Evolutionary conservation across 1,140 invertebrate genomes (phyloP), one percentile per base, ranked within the genome.

Genomic region (Pogonomyrmex barbatus): DNA sequence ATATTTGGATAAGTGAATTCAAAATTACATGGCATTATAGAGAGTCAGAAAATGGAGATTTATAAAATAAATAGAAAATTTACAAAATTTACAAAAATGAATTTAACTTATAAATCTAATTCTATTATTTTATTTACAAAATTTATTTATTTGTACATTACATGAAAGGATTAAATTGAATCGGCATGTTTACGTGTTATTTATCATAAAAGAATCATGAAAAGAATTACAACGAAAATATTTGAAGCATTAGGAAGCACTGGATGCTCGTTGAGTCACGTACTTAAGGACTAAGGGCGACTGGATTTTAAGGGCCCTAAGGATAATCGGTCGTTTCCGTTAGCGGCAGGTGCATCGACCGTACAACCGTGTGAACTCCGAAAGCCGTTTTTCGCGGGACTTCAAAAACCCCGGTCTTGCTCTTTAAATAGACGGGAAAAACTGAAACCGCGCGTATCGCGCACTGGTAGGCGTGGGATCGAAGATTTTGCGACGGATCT

Each of bases 311-410:
- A 90, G 65, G 77, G 65, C 14, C 50, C 47, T 47, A 77, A 9
- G 36, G 65, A 58, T 90, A 90, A 90, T 90, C 77, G 86, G 54
- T 73, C 63, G 88, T 78, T 90, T 90, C 89, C 89, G 86, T 85
- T 78, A 62, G 73, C 71, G 67, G 78, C 89, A 90, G 89, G 82
- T 90, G 89, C 77, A 54, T 52, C 71, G 47, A 36, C 24, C 45
- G 68, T 56, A 88, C 42, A 62, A 42, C 17, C 73, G 67, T 62
- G 56, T 87, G 78, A 89, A 85, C 71, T 65, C 63, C 62, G 62
- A 65, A 79, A 47, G 84, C 62, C 78, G 33, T 89, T 73, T 73
- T 58, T 24, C 65, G 4, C 52, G 5, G 12, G 8, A 14, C 54
- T 62, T 50, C 10, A 33, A 81, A 79, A 70, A 79, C 71, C 58